phyloP scores from a whole-genome alignment of 2,888 invertebrate species.

The Rugalucina vietnamica region DNA sequence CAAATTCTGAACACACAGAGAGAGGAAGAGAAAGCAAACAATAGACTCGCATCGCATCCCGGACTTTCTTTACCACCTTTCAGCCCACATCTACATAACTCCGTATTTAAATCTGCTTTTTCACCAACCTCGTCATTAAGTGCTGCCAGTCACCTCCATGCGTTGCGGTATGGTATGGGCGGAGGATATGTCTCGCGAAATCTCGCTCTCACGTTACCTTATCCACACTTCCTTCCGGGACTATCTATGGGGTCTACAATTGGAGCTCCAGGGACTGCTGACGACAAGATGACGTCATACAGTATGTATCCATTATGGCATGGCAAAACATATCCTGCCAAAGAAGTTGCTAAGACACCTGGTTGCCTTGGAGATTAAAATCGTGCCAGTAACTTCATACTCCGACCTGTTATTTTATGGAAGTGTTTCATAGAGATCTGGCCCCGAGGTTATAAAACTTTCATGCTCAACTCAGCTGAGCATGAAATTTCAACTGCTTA shows the following conservation, averaged over 20 bases:
- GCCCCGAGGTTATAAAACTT: no score
- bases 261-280: slow-evolving; percentile 67
- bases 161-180: slow-evolving; percentile 78
- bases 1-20: slow-evolving; percentile 87
- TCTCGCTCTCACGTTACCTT: slow-evolving; percentile 77
- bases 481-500: no score
- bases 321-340: slow-evolving; percentile 66
- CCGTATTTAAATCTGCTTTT: slow-evolving; percentile 80
- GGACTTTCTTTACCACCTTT: slow-evolving; percentile 33
- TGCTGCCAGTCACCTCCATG: slow-evolving; percentile 73
- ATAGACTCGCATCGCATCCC: slow-evolving; percentile 26
- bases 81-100: slow-evolving; percentile 57
- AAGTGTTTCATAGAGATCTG: no score
- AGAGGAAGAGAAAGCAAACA: slow-evolving; percentile 54
- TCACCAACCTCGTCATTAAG: slow-evolving; percentile 78
- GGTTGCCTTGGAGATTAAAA: slow-evolving; percentile 74
- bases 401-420: not conserved
- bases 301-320: slow-evolving; percentile 77
- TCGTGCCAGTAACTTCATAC: slow-evolving; percentile 51
- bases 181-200: slow-evolving; percentile 67
- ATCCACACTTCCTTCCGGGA: slow-evolving; percentile 76
- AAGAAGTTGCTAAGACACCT: slow-evolving; percentile 67
- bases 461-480: no score
- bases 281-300: slow-evolving; percentile 69
- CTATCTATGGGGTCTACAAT: slow-evolving; percentile 74